These are phyloP conservation scores for Scleropages formosus DNA, from an alignment of 2,797 vertebrate genomes.

Conservation along the genomic window DNA sequence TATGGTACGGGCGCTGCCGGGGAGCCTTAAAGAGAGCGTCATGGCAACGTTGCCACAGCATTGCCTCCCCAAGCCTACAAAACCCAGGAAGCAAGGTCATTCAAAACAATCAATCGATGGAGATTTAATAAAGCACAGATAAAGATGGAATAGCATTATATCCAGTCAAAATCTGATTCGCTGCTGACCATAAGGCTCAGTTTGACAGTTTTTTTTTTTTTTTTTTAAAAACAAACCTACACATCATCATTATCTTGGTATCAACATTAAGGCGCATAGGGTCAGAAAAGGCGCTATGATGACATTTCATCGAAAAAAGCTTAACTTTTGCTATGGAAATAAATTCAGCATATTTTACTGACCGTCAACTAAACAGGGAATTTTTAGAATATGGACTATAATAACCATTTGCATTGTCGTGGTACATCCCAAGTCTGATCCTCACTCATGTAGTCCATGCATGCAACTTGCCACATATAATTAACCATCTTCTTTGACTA, in stretches of 20 bases:
- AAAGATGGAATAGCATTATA: conserved; percentile 39
- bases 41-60: conserved; percentile 24
- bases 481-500: neutral
- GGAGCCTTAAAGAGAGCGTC: neutral
- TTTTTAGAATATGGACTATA: too few relatives aligned
- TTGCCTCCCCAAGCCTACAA: conserved; percentile 36
- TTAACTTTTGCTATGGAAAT: conserved; percentile 42
- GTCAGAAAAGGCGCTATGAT: conserved; percentile 27
- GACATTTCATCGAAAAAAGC: conserved; percentile 25
- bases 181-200: conserved; percentile 33
- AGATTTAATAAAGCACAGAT: conserved; percentile 49
- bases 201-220: conserved; percentile 9
- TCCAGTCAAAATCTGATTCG: conserved; percentile 28
- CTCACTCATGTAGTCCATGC: neutral
- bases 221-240: conserved; percentile 17
- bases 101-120: conserved; percentile 52
- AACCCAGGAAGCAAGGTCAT: conserved; percentile 60
- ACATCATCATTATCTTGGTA: conserved; percentile 28
- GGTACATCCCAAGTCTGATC: too few relatives aligned
- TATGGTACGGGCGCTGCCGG: conserved; percentile 35
- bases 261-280: neutral
- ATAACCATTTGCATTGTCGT: too few relatives aligned
- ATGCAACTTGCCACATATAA: conserved; percentile 7
- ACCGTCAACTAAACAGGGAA: too few relatives aligned
- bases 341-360: neutral